Base-by-base conservation (phyloP, 2,888 invertebrate genomes). In the Tetranychus piercei region DNA sequence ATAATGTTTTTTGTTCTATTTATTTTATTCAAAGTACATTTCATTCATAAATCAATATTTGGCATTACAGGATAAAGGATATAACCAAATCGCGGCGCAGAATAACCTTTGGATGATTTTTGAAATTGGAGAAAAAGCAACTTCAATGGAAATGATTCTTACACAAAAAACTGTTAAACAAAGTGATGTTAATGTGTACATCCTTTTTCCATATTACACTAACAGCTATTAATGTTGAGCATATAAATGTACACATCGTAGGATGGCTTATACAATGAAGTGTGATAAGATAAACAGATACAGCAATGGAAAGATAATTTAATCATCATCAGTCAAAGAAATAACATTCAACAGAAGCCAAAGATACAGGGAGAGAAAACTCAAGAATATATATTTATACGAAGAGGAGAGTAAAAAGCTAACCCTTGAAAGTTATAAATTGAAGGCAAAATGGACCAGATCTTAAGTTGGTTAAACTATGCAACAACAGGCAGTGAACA, bases 201-300 rank as follows among this genome's bases (percentile, higher is more conserved):
- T 55, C 55, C 55, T 55, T 55, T 55, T 55, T 15, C 15, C 55
- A 55, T 55, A 55, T 55, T 55, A 55, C 55, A 15, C 55, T 55
- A 55, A 55, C 55, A 55, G 55, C 15, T 55, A 55, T 15, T 55
- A 55, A 55, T 55, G 55, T 55, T 15, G 55, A 55, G 3, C 15
- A 55, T 55, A 55, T 55, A 15, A 34, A 34, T 34, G 34, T 34
- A 34, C 34, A 34, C 34, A 34, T 34, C 34, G 34, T 34, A 34
- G 34, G 34, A 34, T 34, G 34, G 55, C 55, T 55, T 55, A 55
- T 55, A 55, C 55, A 55, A 55, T 55, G 11, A 55, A 55, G 55
- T 55, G 55, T 55, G 55, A 55, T 55, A 55, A 55, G 55, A 55
- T 55, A 55, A 55, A 55, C 55, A 55, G 55, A 55, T 55, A 55